Evolutionary conservation across 2,888 invertebrate species (phyloP), one percentile per base, ranked within the genome.

Genomic region (Margaritifera margaritifera): DNA sequence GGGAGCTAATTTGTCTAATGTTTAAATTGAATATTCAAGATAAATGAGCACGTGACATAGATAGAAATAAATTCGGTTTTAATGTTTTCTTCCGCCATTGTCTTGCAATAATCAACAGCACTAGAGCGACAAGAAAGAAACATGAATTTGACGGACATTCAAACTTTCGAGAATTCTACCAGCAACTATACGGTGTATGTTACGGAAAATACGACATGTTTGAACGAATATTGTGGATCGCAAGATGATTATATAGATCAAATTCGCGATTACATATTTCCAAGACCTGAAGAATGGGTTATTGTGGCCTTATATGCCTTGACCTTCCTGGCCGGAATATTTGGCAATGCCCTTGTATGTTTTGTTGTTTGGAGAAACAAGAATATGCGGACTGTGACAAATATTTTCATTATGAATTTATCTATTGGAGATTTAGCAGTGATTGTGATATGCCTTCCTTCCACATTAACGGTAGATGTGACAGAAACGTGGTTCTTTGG

Each of bases 401-500:
- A 97, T 90, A 95, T 96, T 88, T 96, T 96, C 89, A 95, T 97
- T 86, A 95, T 96, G 72, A 97, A 97, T 88, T 90, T 97, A 81
- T 96, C 97, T 0, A 92, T 94, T 57, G 90, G 93, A 51, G 97
- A 97, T 89, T 94, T 97, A 84, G 92, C 96, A 91, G 96, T 97
- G 75, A 94, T 97, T 55, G 89, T 97, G 63, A 93, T 96, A 79
- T 97, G 96, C 88, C 91, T 97, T 79, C 96, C 97, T 0, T 94
- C 96, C 0, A 94, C 95, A 0, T 94, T 96, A 56, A 90, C 95
- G 18, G 96, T 96, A 94, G 97, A 97, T 88, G 94, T 97, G 60
- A 96, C 96, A 0, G 94, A 95, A 87, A 97, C 97, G 0, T 97
- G 97, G 96, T 97, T 96, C 91, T 93, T 97, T 80, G 96, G 96